Evolutionary conservation across 2,888 invertebrate genomes (phyloP), one percentile per base, ranked within the genome.

Genomic region (Ectropis crepuscularia): DNA sequence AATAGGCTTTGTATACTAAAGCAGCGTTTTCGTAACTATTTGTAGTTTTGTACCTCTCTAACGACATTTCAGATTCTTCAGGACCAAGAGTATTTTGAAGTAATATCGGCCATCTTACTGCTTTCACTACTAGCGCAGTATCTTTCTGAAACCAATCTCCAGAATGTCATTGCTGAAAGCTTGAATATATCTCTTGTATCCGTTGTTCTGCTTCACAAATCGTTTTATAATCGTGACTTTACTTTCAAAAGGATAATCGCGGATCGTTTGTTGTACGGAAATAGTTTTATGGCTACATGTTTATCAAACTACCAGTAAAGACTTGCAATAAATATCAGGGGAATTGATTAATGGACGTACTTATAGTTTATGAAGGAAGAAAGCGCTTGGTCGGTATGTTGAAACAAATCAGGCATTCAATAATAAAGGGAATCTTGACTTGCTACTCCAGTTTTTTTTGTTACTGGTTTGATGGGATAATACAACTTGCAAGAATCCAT

Each of bases 201-300:
- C 28, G 41, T 50, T 55, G 46, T 47, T 54, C 48, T 51, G n/a
- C 46, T 28, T 28, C 16, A 61, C 61, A 63, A 63, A 67, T 61
- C 51, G 64, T 45, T 67, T 61, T 55, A 57, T 53, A 61, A 61
- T 67, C 67, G 64, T 67, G 67, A 67, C 67, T 66, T 53, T 55
- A 49, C 54, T 60, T 63, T 58, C 50, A 59, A 61, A 53, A 49
- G 58, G 60, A 61, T 61, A 57, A 61, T 65, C 46, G 57, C 51
- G 12, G 42, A 53, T 62, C 57, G 57, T 62, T 57, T 51, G 51
- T 61, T 48, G 46, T 12, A 49, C 38, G 41, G 47, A 57, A 61
- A 53, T 53, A 48, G 47, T 57, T 60, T 57, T 60, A 64, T 48
- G 11, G 57, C 11, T 53, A 57, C 51, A 47, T 55, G 57, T 57